Evolutionary conservation across 1,140 invertebrate species (phyloP), one percentile per base, ranked within the genome.

Genomic region (Mycetomoellerius zeteki): DNA sequence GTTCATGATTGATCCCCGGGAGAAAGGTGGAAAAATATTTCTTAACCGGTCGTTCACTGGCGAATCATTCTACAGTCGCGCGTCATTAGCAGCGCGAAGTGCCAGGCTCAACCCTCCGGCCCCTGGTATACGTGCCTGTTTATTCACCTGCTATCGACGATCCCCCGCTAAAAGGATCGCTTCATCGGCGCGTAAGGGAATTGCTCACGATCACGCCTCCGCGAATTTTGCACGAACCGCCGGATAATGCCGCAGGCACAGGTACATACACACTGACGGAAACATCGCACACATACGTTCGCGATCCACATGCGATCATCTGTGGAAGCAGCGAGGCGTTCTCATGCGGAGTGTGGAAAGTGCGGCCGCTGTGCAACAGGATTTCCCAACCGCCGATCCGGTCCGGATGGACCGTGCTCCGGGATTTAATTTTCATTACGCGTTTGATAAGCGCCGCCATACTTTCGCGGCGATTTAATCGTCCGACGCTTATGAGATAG

Each of bases 151-250:
- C 72, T 87, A 89, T 90, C 85, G 76, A 21, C 84, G 85, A 80
- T 75, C 50, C 71, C 67, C 16, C 60, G 65, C 14, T 64, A 60
- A 90, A 85, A 87, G 86, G 88, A 80, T 71, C 64, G 54, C 56
- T 60, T 58, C 69, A 88, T 67, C 73, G 73, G 86, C 67, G 88
- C 86, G 88, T 87, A 33, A 90, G 67, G 19, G 80, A 90, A 89
- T 90, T 67, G 88, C 69, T 90, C 86, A 90, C 88, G 88, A 90
- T 81, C 88, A 81, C 80, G 85, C 88, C 89, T 88, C 86, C 75
- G 60, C 88, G 86, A 90, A 90, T 90, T 89, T 90, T 90, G 84
- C 81, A 90, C 86, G 89, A 85, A 75, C 67, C 62, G 71, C 21
- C 89, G 88, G 62, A 37, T 72, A 62, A 67, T 24, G 50, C 71